Evolutionary conservation across 2,797 vertebrate genomes (phyloP), one percentile per base, ranked within the genome.

Genomic region (Picus viridis): DNA sequence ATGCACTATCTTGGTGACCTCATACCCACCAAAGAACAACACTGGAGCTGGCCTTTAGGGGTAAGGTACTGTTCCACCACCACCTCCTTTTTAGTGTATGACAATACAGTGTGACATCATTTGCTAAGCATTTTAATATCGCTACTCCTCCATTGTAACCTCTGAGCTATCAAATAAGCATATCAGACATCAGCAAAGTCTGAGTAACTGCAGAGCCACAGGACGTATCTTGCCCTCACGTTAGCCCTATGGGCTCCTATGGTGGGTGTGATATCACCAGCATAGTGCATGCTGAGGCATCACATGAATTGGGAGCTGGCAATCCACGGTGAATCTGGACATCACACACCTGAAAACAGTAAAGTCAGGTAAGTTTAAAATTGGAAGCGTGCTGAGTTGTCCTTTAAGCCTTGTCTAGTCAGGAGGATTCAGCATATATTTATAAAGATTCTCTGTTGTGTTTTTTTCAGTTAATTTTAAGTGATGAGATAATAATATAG

Each of bases 301-400:
- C 96, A 93, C 92, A 73, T 95, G 92, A 90, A 73, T 92, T 91
- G 78, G 93, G 90, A 97, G 97, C 94, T 93, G 96, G 93, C 91
- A 95, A 95, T 96, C 82, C 94, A 94, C 97, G 32, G 94, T 97
- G 90, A 92, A 91, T 94, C 93, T 97, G 92, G 96, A 96, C 97
- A 97, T 97, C 96, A 93, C 93, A 97, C 94, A 90, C 91, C 93
- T 97, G 96, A 96, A 91, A 97, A 90, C 88, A 92, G 93, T 73
- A 2, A 75, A 90, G 93, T 68, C 83, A 94, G 75, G 96, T 97
- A 97, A 96, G 87, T 94, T 94, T 29, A 26, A 82, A 49, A 13
- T 89, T 82, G 84, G 57, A 92, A 64, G 39, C 32, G 74, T 92
- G 94, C 96, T 92, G 94, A 95, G 74, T 94, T 95, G 90, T 93